Evolutionary conservation across 2,888 invertebrate species (phyloP).

Genomic region (Alitta virens): DNA sequence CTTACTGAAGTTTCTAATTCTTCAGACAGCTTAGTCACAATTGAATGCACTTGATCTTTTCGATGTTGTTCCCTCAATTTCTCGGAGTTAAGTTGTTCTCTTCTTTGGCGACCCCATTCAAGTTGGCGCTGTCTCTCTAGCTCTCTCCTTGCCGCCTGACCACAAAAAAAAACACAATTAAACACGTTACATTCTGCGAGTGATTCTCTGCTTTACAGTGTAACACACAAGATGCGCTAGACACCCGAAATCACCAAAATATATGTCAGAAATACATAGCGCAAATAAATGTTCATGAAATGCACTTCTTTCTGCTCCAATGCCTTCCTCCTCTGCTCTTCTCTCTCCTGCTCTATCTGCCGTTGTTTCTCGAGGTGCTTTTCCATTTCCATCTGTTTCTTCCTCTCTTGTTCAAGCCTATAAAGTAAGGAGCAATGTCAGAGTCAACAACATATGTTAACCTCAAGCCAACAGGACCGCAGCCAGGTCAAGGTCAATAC

Average conservation of each 20-base stretch:
- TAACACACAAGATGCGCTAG: too few species aligned
- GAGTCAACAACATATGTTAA: too few species aligned
- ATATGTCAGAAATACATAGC: too few species aligned
- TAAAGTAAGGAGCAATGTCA: neutral
- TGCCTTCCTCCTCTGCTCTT: constrained; percentile 76
- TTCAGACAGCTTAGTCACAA: constrained; percentile 45
- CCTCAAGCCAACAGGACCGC: too few species aligned
- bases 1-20: constrained; percentile 57
- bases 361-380: constrained; percentile 74
- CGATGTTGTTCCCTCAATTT: constrained; percentile 50
- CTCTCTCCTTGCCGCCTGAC: constrained; percentile 65
- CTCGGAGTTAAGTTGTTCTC: constrained; percentile 77
- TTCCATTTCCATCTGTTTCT: constrained; percentile 84
- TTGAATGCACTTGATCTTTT: constrained; percentile 44
- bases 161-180: neutral
- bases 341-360: constrained; percentile 57
- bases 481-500: too few species aligned
- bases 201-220: too few species aligned
- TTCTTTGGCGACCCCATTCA: constrained; percentile 93
- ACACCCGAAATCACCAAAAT: too few species aligned
- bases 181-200: neutral
- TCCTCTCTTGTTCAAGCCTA: constrained; percentile 69
- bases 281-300: too few species aligned
- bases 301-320: constrained; percentile 70
- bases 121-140: constrained; percentile 91